Evolutionary conservation across 2,888 invertebrate species (phyloP), one percentile per base, ranked within the genome.

Genomic region (Alcis repandata): DNA sequence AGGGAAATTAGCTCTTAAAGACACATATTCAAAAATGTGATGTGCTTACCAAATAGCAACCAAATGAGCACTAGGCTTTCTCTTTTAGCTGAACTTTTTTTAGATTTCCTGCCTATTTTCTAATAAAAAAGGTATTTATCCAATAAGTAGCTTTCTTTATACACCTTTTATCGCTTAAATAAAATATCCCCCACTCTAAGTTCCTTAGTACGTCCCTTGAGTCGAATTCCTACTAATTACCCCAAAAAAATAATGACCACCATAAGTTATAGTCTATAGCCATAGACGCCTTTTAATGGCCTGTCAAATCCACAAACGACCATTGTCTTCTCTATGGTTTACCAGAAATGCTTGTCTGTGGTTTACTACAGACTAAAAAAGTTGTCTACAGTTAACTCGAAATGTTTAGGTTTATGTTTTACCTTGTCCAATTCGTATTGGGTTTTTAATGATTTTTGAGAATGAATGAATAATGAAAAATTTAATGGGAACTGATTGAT

Each of bases 141-240:
- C n/a, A n/a, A n/a, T n/a, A n/a, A n/a, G n/a, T n/a, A n/a, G n/a
- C n/a, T n/a, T n/a, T n/a, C n/a, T n/a, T n/a, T n/a, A n/a, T n/a
- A n/a, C n/a, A n/a, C n/a, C n/a, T n/a, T n/a, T n/a, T n/a, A n/a
- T n/a, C n/a, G n/a, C n/a, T n/a, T n/a, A n/a, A n/a, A n/a, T n/a
- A n/a, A n/a, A n/a, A 15, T 13, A 41, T n/a, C 15, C 4, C n/a
- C 6, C 15, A n/a, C 15, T 15, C 6, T n/a, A 41, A 45, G 27
- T 51, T 20, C 33, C 65, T 46, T 8, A 60, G 32, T 60, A n/a
- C 59, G 22, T 1, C 59, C 61, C 49, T 71, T 69, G 63, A 69
- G 11, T 61, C 77, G 79, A 78, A 74, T 79, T 77, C 79, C 79
- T 63, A 79, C 86, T 86, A 87, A 87, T 87, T 86, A 86, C 57